Evolutionary conservation across 1,140 invertebrate genomes (phyloP), one percentile per base, ranked within the genome.

Genomic region (Brachionus rubens): DNA sequence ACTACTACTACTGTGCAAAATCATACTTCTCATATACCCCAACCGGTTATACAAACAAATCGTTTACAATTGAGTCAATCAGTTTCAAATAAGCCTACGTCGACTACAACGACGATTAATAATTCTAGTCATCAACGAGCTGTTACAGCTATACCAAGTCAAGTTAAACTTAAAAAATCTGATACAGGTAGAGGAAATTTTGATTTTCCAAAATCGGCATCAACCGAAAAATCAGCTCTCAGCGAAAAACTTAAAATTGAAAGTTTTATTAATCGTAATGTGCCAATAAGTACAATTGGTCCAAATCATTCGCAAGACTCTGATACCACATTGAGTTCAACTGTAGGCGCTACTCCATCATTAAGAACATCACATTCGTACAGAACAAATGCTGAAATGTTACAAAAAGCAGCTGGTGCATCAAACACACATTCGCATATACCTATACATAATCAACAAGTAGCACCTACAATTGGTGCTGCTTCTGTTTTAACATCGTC

Each of bases 391-490:
- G 59, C 59, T 6, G 59, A 65, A 24, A 65, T 65, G 43, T 26
- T 65, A n/a, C 36, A 65, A 41, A 19, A 54, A 26, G n/a, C n/a
- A n/a, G 19, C 40, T 2, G 40, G 19, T 21, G 40, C 24, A 26
- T 26, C 54, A 1, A 16, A 10, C 5, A 16, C 19, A 5, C 30
- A 36, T 43, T 65, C 59, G 1, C 59, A 65, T 24, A 43, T 65
- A 43, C 59, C 59, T 9, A 28, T 65, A 28, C 59, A 65, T 41
- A 41, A 65, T 43, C 59, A 65, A 19, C 59, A 65, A 26, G 59
- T 65, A 14, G 59, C 36, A 6, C 41, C 59, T 2, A 41, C 36
- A 24, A 43, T 65, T 6, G 59, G 59, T 24, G 30, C 59, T 10
- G 59, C 59, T 2, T 65, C 59, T 1, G 16, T 65, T 26, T 24